Conservation (phyloP, 2,113 vertebrate genomes). For the Syngnathus scovelli region DNA sequence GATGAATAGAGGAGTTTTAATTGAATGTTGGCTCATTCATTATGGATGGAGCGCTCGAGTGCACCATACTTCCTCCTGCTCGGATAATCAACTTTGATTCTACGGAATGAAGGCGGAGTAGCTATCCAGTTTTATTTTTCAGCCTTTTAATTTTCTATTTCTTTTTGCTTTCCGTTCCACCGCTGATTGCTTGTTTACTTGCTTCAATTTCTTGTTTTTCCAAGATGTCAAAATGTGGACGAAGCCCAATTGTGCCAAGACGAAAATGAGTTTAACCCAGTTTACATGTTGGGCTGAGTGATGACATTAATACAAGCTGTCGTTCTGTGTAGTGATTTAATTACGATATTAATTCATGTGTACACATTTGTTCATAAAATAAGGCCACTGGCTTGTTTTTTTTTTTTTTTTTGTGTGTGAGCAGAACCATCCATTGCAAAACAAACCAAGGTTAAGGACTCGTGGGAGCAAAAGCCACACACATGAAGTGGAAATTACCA, state of each 20-base stretch:
- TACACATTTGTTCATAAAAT: not conserved
- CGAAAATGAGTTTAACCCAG: not conserved
- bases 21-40: constrained; percentile 57
- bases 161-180: constrained; percentile 1
- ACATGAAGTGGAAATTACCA: constrained; percentile 16
- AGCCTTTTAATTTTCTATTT: constrained; percentile 2
- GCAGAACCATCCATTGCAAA: not conserved
- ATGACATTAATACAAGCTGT: no score
- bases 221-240: not conserved
- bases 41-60: constrained; percentile 37
- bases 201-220: not conserved
- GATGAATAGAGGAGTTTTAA: constrained; percentile 54
- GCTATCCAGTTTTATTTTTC: constrained; percentile 39
- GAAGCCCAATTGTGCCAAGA: not conserved
- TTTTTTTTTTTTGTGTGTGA: not conserved
- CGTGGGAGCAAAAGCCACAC: constrained; percentile 3
- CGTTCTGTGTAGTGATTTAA: no score
- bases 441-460: constrained; percentile 3
- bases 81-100: constrained; percentile 47
- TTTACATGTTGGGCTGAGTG: no score
- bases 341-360: no score
- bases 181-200: not conserved
- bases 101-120: constrained; percentile 33
- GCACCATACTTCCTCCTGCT: constrained; percentile 39
- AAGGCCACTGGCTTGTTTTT: not conserved